Evolutionary conservation across 1,140 invertebrate genomes (phyloP).

Genomic region (Caenorhabditis latens): DNA sequence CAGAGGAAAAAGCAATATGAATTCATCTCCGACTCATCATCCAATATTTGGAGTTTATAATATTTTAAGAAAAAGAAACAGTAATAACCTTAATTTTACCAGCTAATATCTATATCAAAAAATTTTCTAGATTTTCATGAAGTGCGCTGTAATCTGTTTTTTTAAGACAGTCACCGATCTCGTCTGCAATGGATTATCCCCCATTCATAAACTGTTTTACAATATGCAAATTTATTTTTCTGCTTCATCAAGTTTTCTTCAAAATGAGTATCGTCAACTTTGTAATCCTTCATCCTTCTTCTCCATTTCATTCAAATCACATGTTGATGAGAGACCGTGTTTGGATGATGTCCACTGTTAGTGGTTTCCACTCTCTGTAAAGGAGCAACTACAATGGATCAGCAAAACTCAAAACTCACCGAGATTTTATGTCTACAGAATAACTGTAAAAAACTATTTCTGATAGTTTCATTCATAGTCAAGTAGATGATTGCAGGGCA

Average conservation of each 20-base stretch:
- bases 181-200: constrained; percentile 41
- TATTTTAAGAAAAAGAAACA: too few species aligned
- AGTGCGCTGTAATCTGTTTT: constrained; percentile 45
- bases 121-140: constrained; percentile 51
- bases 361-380: not conserved
- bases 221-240: too few species aligned
- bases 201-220: constrained; percentile 23
- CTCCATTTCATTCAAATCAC: not conserved
- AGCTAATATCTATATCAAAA: too few species aligned
- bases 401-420: not conserved
- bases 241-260: too few species aligned
- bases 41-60: too few species aligned
- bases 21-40: too few species aligned
- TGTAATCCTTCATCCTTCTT: not conserved
- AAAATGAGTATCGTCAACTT: too few species aligned
- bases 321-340: not conserved
- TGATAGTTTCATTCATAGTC: constrained; percentile 35
- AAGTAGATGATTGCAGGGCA: constrained; percentile 60
- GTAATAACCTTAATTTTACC: too few species aligned
- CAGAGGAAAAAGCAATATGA: too few species aligned
- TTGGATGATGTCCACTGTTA: not conserved
- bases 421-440: not conserved
- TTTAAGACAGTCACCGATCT: constrained; percentile 57
- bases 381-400: too few species aligned
- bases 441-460: not conserved